phyloP scores from a whole-genome alignment of 35 echinoderm and acorn worm species.

The Anneissia japonica region DNA sequence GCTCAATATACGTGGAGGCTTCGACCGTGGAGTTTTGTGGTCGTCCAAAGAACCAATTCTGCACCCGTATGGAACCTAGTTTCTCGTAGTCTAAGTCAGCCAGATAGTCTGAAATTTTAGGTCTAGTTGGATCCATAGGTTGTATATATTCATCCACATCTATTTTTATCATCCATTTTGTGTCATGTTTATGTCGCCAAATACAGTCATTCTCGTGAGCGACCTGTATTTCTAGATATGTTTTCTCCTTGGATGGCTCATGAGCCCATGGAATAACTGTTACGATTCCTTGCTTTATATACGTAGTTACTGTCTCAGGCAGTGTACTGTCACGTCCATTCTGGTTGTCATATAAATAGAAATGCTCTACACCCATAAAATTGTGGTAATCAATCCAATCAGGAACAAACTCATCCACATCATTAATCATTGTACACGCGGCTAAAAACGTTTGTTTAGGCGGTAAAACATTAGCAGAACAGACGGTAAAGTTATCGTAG shows the following conservation, averaged over 20 bases:
- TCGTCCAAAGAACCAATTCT: conserved; percentile 49
- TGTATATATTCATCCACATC: conserved; percentile 89
- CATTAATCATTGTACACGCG: conserved; percentile 63
- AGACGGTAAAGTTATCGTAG: conserved; percentile 31
- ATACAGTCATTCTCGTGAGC: conserved; percentile 92
- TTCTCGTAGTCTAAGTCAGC: background rate
- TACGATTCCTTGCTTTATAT: conserved; percentile 51
- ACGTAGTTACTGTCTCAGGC: conserved; percentile 20
- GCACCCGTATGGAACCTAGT: conserved; percentile 38
- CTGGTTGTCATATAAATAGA: conserved; percentile 77
- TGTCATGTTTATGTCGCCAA: conserved; percentile 56
- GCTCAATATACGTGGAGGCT: conserved; percentile 54
- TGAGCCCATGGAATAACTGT: conserved; percentile 80
- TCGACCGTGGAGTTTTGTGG: background rate
- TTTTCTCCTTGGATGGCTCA: conserved; percentile 37
- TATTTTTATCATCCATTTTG: conserved; percentile 81
- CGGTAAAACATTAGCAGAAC: background rate
- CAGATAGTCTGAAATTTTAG: conserved; percentile 42
- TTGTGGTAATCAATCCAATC: conserved; percentile 66
- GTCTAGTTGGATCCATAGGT: conserved; percentile 54
- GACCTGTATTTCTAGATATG: conserved; percentile 79
- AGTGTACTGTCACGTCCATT: conserved; percentile 21
- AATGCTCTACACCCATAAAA: conserved; percentile 53
- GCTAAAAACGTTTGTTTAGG: no score
- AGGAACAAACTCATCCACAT: conserved; percentile 53